phyloP scores from a whole-genome alignment of 2,113 vertebrate species.

The Dermatemys mawii region DNA sequence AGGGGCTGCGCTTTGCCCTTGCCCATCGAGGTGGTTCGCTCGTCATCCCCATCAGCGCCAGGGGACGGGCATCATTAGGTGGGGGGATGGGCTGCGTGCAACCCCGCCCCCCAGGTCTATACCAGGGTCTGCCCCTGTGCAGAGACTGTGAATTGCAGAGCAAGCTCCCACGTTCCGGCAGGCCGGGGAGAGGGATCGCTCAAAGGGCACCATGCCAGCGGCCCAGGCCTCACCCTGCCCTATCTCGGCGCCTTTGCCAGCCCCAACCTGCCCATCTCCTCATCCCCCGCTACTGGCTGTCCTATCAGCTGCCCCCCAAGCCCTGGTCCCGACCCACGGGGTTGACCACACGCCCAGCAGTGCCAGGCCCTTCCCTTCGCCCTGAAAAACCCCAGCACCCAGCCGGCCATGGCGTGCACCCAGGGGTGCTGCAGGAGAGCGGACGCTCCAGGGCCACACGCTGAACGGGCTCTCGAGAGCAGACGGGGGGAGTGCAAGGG shows the following conservation, averaged over 20 bases:
- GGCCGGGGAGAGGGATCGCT: background rate
- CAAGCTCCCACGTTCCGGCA: background rate
- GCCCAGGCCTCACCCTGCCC: background rate
- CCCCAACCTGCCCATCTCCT: background rate
- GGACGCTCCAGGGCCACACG: background rate
- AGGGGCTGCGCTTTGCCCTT: too few relatives aligned
- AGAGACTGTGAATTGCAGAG: background rate
- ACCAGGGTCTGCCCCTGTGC: too few relatives aligned
- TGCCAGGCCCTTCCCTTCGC: too few relatives aligned
- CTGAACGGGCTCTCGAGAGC: background rate
- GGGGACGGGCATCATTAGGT: too few relatives aligned
- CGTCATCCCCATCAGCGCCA: too few relatives aligned
- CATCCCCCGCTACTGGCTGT: too few relatives aligned
- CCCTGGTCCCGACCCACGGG: too few relatives aligned
- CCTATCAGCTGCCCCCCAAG: too few relatives aligned
- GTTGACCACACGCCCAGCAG: too few relatives aligned
- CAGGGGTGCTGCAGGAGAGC: background rate
- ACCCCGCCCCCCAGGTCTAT: background rate
- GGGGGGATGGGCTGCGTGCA: background rate
- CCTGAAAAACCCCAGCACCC: background rate
- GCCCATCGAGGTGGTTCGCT: too few relatives aligned
- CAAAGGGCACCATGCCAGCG: too few relatives aligned
- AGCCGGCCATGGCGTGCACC: background rate
- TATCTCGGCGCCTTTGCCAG: background rate
- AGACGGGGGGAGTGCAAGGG: background rate